Percentiles rank a stretch among this genome's conserved stretches.
Conservation (phyloP, 2,113 vertebrate genomes). For the Psammodynastes pulverulentus region DNA sequence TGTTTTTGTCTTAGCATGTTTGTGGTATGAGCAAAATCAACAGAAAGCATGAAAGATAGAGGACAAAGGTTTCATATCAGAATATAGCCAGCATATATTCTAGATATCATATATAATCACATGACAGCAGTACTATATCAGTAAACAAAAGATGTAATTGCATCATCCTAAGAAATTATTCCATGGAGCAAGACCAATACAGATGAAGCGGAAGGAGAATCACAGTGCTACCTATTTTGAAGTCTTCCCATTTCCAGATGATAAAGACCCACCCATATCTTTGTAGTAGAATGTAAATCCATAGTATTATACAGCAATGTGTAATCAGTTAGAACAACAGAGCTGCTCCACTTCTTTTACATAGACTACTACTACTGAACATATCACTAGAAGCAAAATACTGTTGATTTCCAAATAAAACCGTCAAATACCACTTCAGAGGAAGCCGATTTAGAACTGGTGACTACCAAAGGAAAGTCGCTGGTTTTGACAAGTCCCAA, state of each 20-base stretch:
- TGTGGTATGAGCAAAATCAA: neutral
- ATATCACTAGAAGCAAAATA: neutral
- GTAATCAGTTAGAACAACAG: neutral
- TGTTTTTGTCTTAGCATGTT: neutral
- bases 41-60: neutral
- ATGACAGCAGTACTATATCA: neutral
- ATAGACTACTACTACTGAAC: neutral
- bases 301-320: neutral
- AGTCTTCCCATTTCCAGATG: neutral
- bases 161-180: neutral
- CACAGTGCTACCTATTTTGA: neutral
- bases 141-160: neutral
- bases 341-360: neutral
- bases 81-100: neutral
- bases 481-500: constrained; percentile 13
- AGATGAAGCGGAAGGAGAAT: neutral
- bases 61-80: neutral
- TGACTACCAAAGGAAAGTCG: neutral
- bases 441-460: neutral
- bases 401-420: neutral
- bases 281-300: neutral
- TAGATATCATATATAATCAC: neutral
- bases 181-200: neutral
- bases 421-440: neutral
- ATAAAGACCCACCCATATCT: neutral